Percentiles rank a stretch among this genome's conserved stretches.
phyloP scores from a whole-genome alignment of 1,140 invertebrate species.

The Hypothenemus hampei region DNA sequence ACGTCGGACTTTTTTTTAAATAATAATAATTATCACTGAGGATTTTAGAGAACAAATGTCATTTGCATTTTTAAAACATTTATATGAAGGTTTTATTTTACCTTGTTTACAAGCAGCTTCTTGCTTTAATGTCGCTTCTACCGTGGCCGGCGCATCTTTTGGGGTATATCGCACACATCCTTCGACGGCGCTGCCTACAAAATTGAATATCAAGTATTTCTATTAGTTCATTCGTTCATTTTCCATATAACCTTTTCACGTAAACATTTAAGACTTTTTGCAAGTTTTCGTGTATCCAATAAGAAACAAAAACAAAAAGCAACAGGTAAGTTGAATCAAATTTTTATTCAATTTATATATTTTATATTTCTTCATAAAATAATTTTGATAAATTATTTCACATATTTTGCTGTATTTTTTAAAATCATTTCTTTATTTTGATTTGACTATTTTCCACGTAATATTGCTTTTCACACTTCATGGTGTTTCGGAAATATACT shows the following conservation, averaged over 20 bases:
- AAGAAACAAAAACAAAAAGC: no score
- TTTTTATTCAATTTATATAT: not conserved
- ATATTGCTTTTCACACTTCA: no score
- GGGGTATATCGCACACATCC: constrained; percentile 7
- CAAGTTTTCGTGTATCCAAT: not conserved
- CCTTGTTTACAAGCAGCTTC: not conserved
- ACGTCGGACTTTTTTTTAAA: no score
- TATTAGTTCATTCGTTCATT: constrained; percentile 11
- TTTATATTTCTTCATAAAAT: not conserved
- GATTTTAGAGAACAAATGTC: no score
- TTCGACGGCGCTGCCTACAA: constrained; percentile 4
- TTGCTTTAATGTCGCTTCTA: not conserved
- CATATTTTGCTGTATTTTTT: not conserved
- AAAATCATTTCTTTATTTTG: not conserved
- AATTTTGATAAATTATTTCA: not conserved
- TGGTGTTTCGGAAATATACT: no score
- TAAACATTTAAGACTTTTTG: constrained; percentile 4
- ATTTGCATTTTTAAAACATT: no score
- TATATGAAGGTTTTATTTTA: no score
- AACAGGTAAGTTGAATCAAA: constrained; percentile 6
- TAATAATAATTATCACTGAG: no score
- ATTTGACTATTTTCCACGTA: no score
- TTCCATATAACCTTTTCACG: constrained; percentile 14
- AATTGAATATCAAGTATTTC: constrained; percentile 27
- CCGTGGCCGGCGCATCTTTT: constrained; percentile 12